These are phyloP conservation scores for Hydrocynus forskahlii DNA, from an alignment of 2,797 vertebrate genomes.

Conservation along the genomic window DNA sequence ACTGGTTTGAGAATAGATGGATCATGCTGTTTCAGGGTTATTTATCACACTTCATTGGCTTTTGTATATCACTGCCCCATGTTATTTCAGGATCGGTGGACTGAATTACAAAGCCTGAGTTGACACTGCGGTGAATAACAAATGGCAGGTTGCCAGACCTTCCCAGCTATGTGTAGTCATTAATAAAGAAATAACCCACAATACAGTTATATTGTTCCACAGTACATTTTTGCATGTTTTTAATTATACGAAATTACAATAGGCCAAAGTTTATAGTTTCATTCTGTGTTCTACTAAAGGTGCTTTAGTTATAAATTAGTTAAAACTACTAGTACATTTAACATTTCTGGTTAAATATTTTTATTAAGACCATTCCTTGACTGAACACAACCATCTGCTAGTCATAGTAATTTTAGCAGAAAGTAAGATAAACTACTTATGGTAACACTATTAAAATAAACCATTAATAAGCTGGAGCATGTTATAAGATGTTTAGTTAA, in stretches of 20 bases:
- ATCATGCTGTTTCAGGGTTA: constrained; percentile 42
- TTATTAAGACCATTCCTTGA: background rate
- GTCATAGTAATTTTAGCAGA: background rate
- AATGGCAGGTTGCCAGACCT: constrained; percentile 20
- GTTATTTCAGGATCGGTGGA: constrained; percentile 33
- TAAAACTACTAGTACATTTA: background rate
- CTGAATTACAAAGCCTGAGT: constrained; percentile 43
- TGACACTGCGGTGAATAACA: constrained; percentile 44
- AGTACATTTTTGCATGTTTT: background rate
- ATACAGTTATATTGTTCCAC: background rate
- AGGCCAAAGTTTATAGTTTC: background rate
- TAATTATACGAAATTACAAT: background rate
- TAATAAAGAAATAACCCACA: constrained; percentile 19
- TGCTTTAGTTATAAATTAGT: background rate
- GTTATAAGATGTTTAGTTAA: too few species aligned
- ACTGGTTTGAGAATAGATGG: constrained; percentile 23
- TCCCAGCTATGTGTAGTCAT: background rate
- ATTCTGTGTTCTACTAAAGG: background rate
- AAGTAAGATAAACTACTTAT: background rate
- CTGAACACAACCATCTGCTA: background rate
- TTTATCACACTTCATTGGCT: constrained; percentile 37
- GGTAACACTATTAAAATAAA: background rate
- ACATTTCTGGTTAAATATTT: background rate
- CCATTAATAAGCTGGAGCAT: background rate
- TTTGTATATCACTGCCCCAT: constrained; percentile 29